Percentiles rank a stretch among this genome's conserved stretches.
These are phyloP conservation scores for Oreonectes daqikongensis DNA, from an alignment of 2,797 vertebrate genomes.

Conservation along the genomic window DNA sequence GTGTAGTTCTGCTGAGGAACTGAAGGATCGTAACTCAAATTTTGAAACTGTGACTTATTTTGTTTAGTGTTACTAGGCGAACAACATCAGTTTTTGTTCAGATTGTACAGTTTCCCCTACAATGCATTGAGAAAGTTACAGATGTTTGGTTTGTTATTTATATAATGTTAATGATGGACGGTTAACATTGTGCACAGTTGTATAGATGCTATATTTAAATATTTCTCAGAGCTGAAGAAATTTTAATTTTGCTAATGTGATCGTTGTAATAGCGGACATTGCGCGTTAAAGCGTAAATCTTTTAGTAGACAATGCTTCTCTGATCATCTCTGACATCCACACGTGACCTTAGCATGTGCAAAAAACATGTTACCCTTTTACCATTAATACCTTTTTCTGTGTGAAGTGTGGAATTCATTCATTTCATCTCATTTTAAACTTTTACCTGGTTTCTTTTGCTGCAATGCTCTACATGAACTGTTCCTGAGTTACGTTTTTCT, in stretches of 20 bases:
- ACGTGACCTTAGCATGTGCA: neutral
- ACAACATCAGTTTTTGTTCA: conserved; percentile 1
- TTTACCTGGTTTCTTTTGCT: neutral
- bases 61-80: conserved; percentile 21
- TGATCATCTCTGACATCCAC: conserved; percentile 4
- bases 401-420: no score
- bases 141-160: conserved; percentile 66
- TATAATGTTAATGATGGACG: conserved; percentile 61
- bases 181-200: conserved; percentile 62
- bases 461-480: neutral
- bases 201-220: conserved; percentile 35
- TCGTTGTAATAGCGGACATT: neutral
- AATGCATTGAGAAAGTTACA: conserved; percentile 58
- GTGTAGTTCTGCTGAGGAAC: neutral
- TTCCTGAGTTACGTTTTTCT: neutral
- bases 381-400: neutral
- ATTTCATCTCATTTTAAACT: neutral
- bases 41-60: conserved; percentile 25
- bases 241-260: neutral
- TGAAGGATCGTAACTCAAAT: neutral
- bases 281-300: neutral
- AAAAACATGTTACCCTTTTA: no score
- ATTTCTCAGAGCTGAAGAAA: neutral
- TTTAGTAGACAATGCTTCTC: conserved; percentile 6
- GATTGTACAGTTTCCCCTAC: conserved; percentile 21